Base-by-base conservation (phyloP, 2,113 vertebrate species). In the Corythoichthys haematopterus region DNA sequence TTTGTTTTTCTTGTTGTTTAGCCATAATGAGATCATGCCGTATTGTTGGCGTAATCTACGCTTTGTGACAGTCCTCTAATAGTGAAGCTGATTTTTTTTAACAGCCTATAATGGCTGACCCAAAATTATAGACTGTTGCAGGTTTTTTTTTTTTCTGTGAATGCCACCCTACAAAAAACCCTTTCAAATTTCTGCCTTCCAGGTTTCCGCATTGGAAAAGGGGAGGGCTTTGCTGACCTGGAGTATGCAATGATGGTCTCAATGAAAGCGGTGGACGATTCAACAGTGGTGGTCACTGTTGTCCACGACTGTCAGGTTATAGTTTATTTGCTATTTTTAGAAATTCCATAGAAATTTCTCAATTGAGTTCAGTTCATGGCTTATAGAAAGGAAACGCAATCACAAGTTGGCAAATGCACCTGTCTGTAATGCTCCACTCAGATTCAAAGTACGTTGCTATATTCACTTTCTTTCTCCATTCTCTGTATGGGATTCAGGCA, bases 181-280 rank as follows among this genome's bases (percentile, higher is more conserved):
- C 7, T 62, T 45, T 11, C 28, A 14, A 46, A 33, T 7, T n/a
- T 46, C 16, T 61, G 8, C 38, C 20, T 71, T 69, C n/a, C 50
- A 99, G 97, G 97, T 37, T 93, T 93, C 88, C 92, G 97, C 16
- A 94, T 99, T 53, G 97, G 97, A 46, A 99, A 99, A 90, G 97
- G 97, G 6, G 96, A 99, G 84, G 97, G 97, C 33, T 99, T 90
- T 51, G 94, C 97, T 0, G 97, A 99, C 67, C 85, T 99, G 84
- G 97, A 98, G 71, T 97, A 95, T 9, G 94, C 92, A 65, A 97
- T 98, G 96, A 98, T 98, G 97, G 92, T 88, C 37, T 92, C 92
- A 0, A 96, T 97, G 93, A 95, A 92, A 36, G 93, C 94, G 0
- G 91, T 97, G 72, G 79, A 78, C 52, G 86, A 89, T 36, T 89